Base-by-base conservation (phyloP, 1,140 invertebrate genomes). In the Drosophila quadrilineata region DNA sequence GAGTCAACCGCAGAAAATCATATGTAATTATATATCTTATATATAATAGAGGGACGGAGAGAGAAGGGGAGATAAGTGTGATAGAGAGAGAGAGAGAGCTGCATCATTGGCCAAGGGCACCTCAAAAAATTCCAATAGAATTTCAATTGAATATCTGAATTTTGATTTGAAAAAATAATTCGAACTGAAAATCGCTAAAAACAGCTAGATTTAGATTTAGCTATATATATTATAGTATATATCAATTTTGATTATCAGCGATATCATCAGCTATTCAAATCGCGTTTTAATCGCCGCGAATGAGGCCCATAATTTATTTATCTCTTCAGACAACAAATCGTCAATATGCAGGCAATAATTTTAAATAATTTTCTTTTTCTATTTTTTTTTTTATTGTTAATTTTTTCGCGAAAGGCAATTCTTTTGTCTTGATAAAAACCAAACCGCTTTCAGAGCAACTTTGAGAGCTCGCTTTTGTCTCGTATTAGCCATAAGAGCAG, bases 11-110 rank as follows among this genome's bases (percentile, higher is more conserved):
- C 79, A 85, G 36, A 66, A 67, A 77, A 59, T 76, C 59, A 73
- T 65, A 84, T 69, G 77, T 84, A 82, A 82, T 82, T 84, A 82
- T 69, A 46, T n/a, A n/a, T n/a, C n/a, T n/a, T n/a, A n/a, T n/a
- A n/a, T n/a, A n/a, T n/a, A n/a, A n/a, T n/a, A n/a, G n/a, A n/a
- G n/a, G n/a, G n/a, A n/a, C n/a, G 36, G 16, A 43, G 40, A 43
- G 21, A 62, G 50, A 71, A 48, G 60, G 46, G 43, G 31, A 64
- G 6, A 36, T 22, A 48, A 10, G 24, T 9, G 28, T n/a, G 19
- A 17, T 19, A 8, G n/a, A 17, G 19, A 9, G 35, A 56, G 35
- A 40, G 17, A 14, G 17, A 66, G 49, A 49, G 62, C 65, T 57
- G 31, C 41, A 68, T 24, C 36, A 38, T 50, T 40, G 46, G 63